phyloP scores from a whole-genome alignment of 2,888 invertebrate species.

The Dryocosmus kuriphilus region DNA sequence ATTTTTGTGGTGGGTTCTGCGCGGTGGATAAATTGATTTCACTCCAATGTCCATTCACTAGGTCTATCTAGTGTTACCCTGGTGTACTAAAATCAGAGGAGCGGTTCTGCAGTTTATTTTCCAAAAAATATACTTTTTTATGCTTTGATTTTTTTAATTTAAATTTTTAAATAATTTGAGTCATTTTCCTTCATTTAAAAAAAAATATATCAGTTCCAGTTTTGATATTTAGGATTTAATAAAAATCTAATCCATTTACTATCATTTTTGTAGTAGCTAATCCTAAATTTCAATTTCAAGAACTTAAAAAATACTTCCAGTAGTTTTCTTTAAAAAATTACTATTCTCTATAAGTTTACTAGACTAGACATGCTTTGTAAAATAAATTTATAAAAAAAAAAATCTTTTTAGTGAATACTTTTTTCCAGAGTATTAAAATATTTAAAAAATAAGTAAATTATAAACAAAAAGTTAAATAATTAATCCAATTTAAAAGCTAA shows the following conservation, averaged over 20 bases:
- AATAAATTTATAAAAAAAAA: too few relatives aligned
- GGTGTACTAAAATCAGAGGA: conserved; percentile 10
- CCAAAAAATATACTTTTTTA: background rate
- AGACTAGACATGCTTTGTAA: too few relatives aligned
- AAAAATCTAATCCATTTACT: background rate
- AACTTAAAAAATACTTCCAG: too few relatives aligned
- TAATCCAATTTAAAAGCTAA: background rate
- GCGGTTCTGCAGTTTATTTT: conserved; percentile 6
- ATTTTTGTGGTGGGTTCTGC: background rate
- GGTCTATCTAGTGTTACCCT: conserved; percentile 20
- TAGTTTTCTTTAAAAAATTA: too few relatives aligned
- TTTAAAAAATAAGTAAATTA: background rate
- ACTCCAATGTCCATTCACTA: conserved; percentile 5
- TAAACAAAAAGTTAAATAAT: background rate
- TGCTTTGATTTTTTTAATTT: background rate
- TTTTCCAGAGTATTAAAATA: too few relatives aligned
- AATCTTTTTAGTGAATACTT: too few relatives aligned
- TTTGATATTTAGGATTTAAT: background rate
- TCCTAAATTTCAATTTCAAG: too few relatives aligned
- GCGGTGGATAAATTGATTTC: conserved; percentile 1
- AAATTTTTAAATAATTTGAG: background rate
- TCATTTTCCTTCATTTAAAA: too few relatives aligned
- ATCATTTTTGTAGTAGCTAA: too few relatives aligned
- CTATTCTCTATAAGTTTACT: too few relatives aligned
- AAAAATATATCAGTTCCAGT: background rate